Evolutionary conservation across 2,113 vertebrate species (phyloP), one percentile per base, ranked within the genome.

Genomic region (Ciconia maguari): DNA sequence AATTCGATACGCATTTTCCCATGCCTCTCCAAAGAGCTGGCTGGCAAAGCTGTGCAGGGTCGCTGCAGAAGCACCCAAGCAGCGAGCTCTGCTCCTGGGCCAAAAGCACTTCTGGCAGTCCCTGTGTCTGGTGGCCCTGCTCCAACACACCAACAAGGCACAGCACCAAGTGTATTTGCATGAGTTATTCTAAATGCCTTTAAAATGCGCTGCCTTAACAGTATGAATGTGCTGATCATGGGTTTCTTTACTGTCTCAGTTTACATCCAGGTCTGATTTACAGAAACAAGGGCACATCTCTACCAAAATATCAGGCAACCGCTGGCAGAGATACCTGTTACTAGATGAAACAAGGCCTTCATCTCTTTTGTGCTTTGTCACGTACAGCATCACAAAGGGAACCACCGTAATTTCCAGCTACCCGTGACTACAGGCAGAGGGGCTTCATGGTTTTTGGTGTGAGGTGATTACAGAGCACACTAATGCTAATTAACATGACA

Each of bases 61-160:
- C 0, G 1, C 13, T 64, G 17, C 48, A 3, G 8, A 55, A 49
- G 19, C 11, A 54, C 48, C 13, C 20, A 6, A 75, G 48, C 55
- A 48, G 3, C 0, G 0, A 38, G 24, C 29, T 2, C 38, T n/a
- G 38, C 13, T 34, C 21, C 52, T 19, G 38, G 22, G 64, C 58
- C 83, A 77, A 66, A 88, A n/a, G 4, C 30, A 4, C 13, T 82
- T 42, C 38, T 87, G 93, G 32, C 64, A 87, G 55, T 6, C 41
- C 34, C 18, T 14, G 21, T 27, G 17, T 14, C 46, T 4, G 9
- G 8, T 26, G 46, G 46, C 64, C 48, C 46, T 49, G 44, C 38
- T 68, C 36, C 68, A 24, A 8, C 22, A 46, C 3, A 69, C 18
- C 57, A n/a, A 1, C 42, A 18, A 65, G 7, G 32, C 62, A 46